Base-by-base conservation (phyloP, 2,888 invertebrate genomes). In the Schrankia costaestrigalis region DNA sequence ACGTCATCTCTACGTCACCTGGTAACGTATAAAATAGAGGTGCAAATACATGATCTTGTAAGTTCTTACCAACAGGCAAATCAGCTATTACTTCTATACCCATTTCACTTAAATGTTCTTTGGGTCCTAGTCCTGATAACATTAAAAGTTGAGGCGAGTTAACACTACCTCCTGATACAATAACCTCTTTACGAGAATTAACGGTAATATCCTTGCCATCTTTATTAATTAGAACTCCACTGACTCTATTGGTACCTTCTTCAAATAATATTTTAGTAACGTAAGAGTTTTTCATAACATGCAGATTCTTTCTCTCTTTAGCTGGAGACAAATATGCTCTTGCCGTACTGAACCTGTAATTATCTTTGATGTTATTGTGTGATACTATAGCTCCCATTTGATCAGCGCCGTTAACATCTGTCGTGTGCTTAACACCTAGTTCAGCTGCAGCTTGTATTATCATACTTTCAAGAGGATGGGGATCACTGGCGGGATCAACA, bases 221-320 rank as follows among this genome's bases (percentile, higher is more conserved):
- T 42, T 68, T 83, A 24, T 79, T 59, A 24, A 79, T 42, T 31
- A 83, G 43, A 34, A 89, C 67, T 1, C 90, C 88, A 1, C 71
- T 84, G 0, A 65, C 74, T 2, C 69, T 73, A 10, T 89, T 90
- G 0, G 84, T 79, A 3, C 70, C 48, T 0, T 75, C 67, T 46
- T 90, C 83, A 22, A 91, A 89, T 8, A 90, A 46, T 21, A 92
- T 62, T 46, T 88, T 82, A 1, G 81, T 89, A 1, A 81, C 91
- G n/a, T 80, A 63, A 0, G 90, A 82, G 41, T 90, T 73, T 45
- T 90, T 90, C 2, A 89, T 67, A 0, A 89, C 71, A 31, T 85
- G 76, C 8, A 89, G 57, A 55, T 89, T 89, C 19, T 67, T 54
- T 36, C 83, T 71, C 3, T 76, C 62, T 56, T 71, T 81, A 0